These are phyloP conservation scores for Perccottus glenii DNA, from an alignment of 2,113 vertebrate genomes.

Conservation along the genomic window DNA sequence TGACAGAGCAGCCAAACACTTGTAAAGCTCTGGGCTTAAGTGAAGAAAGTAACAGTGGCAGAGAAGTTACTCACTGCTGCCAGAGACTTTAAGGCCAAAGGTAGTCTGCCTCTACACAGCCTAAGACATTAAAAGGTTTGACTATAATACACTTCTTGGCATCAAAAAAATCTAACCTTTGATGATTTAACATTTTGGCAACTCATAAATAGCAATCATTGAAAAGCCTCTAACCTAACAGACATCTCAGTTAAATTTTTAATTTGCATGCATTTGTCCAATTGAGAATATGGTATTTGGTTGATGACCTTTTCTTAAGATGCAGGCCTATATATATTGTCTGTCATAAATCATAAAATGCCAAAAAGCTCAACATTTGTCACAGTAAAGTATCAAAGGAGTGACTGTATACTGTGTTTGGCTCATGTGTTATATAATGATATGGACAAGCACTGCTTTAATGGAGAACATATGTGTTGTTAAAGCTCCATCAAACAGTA, in stretches of 20 bases:
- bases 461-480: constrained; percentile 2
- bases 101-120: constrained; percentile 5
- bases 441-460: not conserved
- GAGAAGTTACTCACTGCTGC: constrained; percentile 16
- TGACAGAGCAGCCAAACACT: constrained; percentile 21
- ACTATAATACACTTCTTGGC: constrained; percentile 11
- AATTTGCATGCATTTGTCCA: too few species aligned
- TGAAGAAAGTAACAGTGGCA: too few species aligned
- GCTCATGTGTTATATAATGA: constrained; percentile 3
- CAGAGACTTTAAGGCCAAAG: constrained; percentile 15
- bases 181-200: constrained; percentile 4
- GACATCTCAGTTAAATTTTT: too few species aligned
- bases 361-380: too few species aligned
- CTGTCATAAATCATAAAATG: too few species aligned
- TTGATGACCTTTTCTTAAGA: too few species aligned
- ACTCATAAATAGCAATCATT: too few species aligned
- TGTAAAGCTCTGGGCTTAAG: constrained; percentile 22
- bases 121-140: not conserved
- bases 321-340: too few species aligned
- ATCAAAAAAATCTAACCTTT: not conserved
- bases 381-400: not conserved
- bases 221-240: too few species aligned
- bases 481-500: constrained; percentile 8
- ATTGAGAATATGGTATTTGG: too few species aligned
- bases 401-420: not conserved